Evolutionary conservation across 2,113 vertebrate species (phyloP).

Genomic region (Pangasianodon hypophthalmus): DNA sequence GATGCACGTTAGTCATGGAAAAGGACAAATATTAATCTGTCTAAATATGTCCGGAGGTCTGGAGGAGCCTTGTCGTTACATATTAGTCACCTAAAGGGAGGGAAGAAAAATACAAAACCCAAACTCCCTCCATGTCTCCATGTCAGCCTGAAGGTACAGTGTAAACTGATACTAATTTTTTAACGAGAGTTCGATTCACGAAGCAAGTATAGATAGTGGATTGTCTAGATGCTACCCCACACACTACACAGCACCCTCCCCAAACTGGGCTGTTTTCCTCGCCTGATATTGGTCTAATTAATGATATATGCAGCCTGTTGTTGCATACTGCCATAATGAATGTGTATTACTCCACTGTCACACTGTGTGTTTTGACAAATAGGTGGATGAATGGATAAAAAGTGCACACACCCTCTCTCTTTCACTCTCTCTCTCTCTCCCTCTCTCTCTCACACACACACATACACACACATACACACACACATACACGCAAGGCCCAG

Average conservation of each 20-base stretch:
- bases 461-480: constrained; percentile 64
- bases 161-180: constrained; percentile 44
- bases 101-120: constrained; percentile 33
- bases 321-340: constrained; percentile 78
- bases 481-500: constrained; percentile 60
- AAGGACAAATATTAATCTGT: constrained; percentile 63
- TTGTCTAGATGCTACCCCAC: constrained; percentile 4
- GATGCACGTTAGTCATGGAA: constrained; percentile 80
- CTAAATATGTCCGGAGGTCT: constrained; percentile 26
- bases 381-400: constrained; percentile 75
- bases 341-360: constrained; percentile 77
- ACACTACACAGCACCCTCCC: constrained; percentile 12
- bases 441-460: constrained; percentile 53
- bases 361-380: constrained; percentile 79
- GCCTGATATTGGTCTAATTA: constrained; percentile 72
- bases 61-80: constrained; percentile 19
- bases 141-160: constrained; percentile 3
- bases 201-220: background rate
- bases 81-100: constrained; percentile 28
- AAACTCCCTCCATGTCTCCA: constrained; percentile 26
- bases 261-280: constrained; percentile 48
- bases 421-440: constrained; percentile 8
- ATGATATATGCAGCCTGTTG: constrained; percentile 74
- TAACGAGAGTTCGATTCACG: constrained; percentile 5
- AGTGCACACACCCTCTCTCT: constrained; percentile 60